phyloP scores from a whole-genome alignment of 2,113 vertebrate species.

The Dascyllus trimaculatus region DNA sequence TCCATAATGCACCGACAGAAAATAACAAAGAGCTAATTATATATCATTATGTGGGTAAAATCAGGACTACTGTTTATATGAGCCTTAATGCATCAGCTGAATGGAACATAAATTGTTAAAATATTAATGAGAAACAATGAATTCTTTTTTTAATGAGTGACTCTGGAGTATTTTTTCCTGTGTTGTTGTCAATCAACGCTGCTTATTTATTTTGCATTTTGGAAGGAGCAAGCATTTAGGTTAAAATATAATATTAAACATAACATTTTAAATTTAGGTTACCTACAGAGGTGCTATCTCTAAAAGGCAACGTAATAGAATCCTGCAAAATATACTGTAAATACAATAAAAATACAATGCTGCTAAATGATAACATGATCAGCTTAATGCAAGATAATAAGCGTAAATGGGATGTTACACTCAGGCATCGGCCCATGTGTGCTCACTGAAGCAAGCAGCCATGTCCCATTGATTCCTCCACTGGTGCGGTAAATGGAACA shows the following conservation, averaged over 20 bases:
- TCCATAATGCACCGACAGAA: constrained; percentile 10
- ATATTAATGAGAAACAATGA: background rate
- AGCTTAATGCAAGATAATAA: constrained; percentile 56
- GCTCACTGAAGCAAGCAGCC: constrained; percentile 52
- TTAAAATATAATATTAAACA: background rate
- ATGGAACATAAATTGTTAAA: constrained; percentile 8
- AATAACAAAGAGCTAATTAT: constrained; percentile 39
- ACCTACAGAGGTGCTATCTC: background rate
- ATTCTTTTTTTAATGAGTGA: constrained; percentile 1
- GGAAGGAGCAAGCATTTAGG: background rate
- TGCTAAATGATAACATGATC: constrained; percentile 65
- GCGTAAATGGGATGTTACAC: constrained; percentile 59
- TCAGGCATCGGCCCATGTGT: constrained; percentile 31
- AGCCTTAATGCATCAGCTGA: constrained; percentile 1
- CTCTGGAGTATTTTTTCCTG: background rate
- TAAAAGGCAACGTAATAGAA: background rate
- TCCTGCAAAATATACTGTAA: constrained; percentile 20
- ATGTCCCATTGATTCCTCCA: constrained; percentile 75
- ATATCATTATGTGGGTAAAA: constrained; percentile 22
- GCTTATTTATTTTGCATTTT: background rate
- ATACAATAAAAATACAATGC: constrained; percentile 18
- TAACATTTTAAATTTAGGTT: background rate
- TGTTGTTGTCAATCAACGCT: background rate
- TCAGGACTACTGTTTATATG: constrained; percentile 10
- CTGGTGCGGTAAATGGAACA: constrained; percentile 72